These are phyloP conservation scores for Leucoraja erinaceus DNA, from an alignment of 2,113 vertebrate genomes.

Conservation along the genomic window DNA sequence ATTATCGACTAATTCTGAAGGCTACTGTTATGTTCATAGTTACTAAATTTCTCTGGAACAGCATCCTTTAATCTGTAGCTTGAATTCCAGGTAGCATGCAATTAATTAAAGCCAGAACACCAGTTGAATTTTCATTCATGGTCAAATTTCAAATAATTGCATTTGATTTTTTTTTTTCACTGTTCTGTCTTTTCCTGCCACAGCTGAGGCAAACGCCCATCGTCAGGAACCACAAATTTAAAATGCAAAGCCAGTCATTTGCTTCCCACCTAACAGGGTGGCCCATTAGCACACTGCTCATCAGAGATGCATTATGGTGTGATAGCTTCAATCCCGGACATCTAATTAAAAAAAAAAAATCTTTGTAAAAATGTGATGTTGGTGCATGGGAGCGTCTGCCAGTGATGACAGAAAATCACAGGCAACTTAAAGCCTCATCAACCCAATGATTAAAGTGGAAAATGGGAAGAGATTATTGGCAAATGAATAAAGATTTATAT, in stretches of 20 bases:
- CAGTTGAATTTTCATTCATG: constrained; percentile 58
- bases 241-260: constrained; percentile 44
- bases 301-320: constrained; percentile 60
- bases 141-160: constrained; percentile 61
- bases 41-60: not conserved
- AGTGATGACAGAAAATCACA: constrained; percentile 42
- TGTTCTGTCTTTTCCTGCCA: constrained; percentile 46
- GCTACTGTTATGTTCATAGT: constrained; percentile 37
- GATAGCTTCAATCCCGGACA: constrained; percentile 42
- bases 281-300: constrained; percentile 61
- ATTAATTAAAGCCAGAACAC: constrained; percentile 56
- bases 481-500: constrained; percentile 90
- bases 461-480: constrained; percentile 79
- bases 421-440: constrained; percentile 50
- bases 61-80: constrained; percentile 40
- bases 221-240: constrained; percentile 49
- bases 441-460: constrained; percentile 69
- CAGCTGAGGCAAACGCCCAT: constrained; percentile 56
- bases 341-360: constrained; percentile 37
- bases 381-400: not conserved
- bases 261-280: constrained; percentile 49
- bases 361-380: constrained; percentile 31
- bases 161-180: constrained; percentile 47
- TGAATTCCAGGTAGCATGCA: constrained; percentile 48
- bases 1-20: constrained; percentile 42